phyloP scores from a whole-genome alignment of 2,113 vertebrate genomes.

The Carlito syrichta region DNA sequence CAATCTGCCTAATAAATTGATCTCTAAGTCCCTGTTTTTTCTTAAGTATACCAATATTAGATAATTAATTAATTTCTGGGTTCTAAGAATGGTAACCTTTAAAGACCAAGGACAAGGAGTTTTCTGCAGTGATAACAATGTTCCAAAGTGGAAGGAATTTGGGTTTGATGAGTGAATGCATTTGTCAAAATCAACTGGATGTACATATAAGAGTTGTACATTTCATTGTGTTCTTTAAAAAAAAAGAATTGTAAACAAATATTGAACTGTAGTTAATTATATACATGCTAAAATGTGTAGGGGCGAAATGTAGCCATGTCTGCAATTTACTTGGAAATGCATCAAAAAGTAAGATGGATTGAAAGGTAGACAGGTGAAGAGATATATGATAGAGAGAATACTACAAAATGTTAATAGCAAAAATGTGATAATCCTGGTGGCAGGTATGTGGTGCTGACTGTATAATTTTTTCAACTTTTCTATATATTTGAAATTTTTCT shows the following conservation, averaged over 20 bases:
- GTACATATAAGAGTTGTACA: background rate
- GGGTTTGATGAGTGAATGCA: background rate
- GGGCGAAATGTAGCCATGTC: background rate
- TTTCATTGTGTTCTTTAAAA: constrained; percentile 3
- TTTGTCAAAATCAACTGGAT: background rate
- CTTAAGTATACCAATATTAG: background rate
- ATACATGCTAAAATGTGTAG: background rate
- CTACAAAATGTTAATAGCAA: background rate
- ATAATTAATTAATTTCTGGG: constrained; percentile 14
- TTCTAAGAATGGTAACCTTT: constrained; percentile 3
- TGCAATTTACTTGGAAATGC: constrained; percentile 10
- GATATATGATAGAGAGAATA: background rate
- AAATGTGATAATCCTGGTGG: background rate
- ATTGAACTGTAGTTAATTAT: constrained; percentile 6
- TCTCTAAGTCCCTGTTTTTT: background rate
- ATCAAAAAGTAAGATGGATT: background rate
- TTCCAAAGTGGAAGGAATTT: background rate
- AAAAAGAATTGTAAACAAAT: background rate
- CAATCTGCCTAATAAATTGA: background rate
- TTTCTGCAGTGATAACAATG: background rate
- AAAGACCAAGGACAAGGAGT: background rate
- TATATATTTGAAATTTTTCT: constrained; percentile 16
- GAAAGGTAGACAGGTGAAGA: background rate
- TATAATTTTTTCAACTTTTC: background rate
- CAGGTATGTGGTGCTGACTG: background rate